Conservation (phyloP, 2,888 invertebrate species). For the Melolontha melolontha region DNA sequence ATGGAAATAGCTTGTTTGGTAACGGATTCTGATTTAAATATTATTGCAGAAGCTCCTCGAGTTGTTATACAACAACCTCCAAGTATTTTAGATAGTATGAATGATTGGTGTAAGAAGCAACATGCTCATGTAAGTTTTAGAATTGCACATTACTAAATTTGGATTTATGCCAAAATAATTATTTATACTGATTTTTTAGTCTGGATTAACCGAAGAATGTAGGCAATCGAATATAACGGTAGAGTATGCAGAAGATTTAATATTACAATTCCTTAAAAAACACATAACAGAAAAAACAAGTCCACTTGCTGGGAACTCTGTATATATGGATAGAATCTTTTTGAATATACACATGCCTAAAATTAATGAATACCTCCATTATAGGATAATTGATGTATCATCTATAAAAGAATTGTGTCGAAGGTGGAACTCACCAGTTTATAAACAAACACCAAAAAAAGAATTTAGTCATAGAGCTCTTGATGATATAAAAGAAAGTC, state of each 20-base stretch:
- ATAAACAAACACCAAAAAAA: constrained; percentile 72
- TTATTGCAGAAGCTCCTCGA: constrained; percentile 81
- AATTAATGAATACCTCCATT: constrained; percentile 84
- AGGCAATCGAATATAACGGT: constrained; percentile 75
- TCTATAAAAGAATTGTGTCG: constrained; percentile 86
- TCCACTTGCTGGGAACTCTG: constrained; percentile 88
- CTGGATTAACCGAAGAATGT: constrained; percentile 83
- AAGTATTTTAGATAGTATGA: constrained; percentile 80
- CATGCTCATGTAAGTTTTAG: constrained; percentile 77
- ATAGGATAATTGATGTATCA: constrained; percentile 93
- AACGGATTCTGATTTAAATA: constrained; percentile 83
- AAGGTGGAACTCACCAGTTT: constrained; percentile 80
- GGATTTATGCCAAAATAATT: constrained; percentile 34
- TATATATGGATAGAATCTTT: constrained; percentile 89
- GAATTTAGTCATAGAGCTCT: constrained; percentile 77
- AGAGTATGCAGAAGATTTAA: constrained; percentile 75
- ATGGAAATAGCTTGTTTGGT: constrained; percentile 91
- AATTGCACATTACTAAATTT: constrained; percentile 1
- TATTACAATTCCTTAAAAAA: constrained; percentile 78
- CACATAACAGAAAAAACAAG: constrained; percentile 72
- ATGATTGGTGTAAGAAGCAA: constrained; percentile 84
- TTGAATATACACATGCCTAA: constrained; percentile 85
- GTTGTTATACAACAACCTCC: constrained; percentile 84
- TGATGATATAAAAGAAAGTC: constrained; percentile 89
- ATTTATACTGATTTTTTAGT: constrained; percentile 68